A percentile compares a stretch with the other conserved stretches of the same genome.
phyloP scores from a whole-genome alignment of 2,888 invertebrate genomes.

The Drosophila kuntzei region DNA sequence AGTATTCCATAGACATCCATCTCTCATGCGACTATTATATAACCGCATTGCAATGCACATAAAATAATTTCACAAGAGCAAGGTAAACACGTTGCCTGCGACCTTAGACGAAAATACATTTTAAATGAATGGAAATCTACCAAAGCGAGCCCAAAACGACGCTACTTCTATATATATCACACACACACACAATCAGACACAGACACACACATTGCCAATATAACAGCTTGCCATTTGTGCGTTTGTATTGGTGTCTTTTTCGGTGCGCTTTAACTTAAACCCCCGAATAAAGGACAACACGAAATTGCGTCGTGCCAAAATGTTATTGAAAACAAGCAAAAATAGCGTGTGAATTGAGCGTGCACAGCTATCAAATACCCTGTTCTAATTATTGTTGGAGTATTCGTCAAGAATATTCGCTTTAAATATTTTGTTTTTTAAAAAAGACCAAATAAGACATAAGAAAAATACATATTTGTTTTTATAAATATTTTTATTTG shows the following conservation, averaged over 20 bases:
- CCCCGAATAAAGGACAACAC: constrained; percentile 61
- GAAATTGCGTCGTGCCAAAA: constrained; percentile 76
- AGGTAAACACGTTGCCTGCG: constrained; percentile 15
- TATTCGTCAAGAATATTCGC: neutral
- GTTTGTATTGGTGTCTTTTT: constrained; percentile 44
- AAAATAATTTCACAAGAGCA: constrained; percentile 14
- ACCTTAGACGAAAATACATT: constrained; percentile 49
- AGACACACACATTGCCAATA: constrained; percentile 7
- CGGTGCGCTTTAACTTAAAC: constrained; percentile 43
- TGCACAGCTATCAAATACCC: constrained; percentile 27
- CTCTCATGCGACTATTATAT: constrained; percentile 16
- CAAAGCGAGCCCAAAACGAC: constrained; percentile 28
- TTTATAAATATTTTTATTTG: no score
- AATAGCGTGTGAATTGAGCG: neutral
- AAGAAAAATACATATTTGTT: no score
- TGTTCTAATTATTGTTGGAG: neutral
- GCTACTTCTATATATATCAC: constrained; percentile 20
- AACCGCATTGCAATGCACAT: constrained; percentile 13
- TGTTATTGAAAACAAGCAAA: constrained; percentile 44
- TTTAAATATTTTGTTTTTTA: neutral
- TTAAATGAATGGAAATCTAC: constrained; percentile 77
- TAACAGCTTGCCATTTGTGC: constrained; percentile 53
- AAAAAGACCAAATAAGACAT: no score
- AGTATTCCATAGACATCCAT: neutral
- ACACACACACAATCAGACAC: constrained; percentile 23